Evolutionary conservation across 2,888 invertebrate species (phyloP).

Genomic region (Drosophila aldrichi): DNA sequence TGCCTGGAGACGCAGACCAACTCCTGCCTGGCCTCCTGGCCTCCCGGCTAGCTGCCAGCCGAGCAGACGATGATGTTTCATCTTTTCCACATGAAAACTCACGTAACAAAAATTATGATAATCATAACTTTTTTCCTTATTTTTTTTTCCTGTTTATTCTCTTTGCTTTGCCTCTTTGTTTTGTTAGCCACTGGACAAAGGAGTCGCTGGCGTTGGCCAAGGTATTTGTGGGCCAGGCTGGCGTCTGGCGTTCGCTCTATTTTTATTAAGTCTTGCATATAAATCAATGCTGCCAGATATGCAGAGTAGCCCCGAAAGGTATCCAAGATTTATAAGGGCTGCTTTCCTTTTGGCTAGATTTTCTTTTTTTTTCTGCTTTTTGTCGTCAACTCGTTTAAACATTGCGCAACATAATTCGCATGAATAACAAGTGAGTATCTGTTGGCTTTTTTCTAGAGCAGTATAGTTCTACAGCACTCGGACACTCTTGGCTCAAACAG

Average conservation of each 20-base stretch:
- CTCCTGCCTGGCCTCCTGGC: background rate
- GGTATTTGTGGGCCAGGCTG: slow-evolving; percentile 70
- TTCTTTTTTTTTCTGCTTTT: background rate
- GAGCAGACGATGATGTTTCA: slow-evolving; percentile 80
- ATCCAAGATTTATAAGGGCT: slow-evolving; percentile 81
- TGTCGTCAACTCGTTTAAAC: slow-evolving; percentile 54
- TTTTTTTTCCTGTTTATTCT: slow-evolving; percentile 22
- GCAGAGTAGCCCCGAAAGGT: slow-evolving; percentile 79
- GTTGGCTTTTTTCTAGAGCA: background rate
- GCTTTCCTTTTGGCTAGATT: background rate
- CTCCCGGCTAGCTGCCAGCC: slow-evolving; percentile 21
- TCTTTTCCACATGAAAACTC: slow-evolving; percentile 83
- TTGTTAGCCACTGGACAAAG: slow-evolving; percentile 71
- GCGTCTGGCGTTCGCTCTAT: slow-evolving; percentile 68
- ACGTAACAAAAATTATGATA: slow-evolving; percentile 84
- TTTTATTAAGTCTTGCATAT: slow-evolving; percentile 83
- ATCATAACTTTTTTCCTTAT: slow-evolving; percentile 78
- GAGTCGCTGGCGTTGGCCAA: slow-evolving; percentile 48
- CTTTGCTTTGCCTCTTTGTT: slow-evolving; percentile 35
- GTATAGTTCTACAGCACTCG: background rate
- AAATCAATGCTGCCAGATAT: slow-evolving; percentile 81
- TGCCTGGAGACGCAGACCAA: slow-evolving; percentile 16
- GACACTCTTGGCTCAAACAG: background rate
- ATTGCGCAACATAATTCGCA: slow-evolving; percentile 65
- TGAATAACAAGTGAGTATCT: slow-evolving; percentile 25